phyloP scores from a whole-genome alignment of 2,797 vertebrate genomes.

The Euthynnus affinis region DNA sequence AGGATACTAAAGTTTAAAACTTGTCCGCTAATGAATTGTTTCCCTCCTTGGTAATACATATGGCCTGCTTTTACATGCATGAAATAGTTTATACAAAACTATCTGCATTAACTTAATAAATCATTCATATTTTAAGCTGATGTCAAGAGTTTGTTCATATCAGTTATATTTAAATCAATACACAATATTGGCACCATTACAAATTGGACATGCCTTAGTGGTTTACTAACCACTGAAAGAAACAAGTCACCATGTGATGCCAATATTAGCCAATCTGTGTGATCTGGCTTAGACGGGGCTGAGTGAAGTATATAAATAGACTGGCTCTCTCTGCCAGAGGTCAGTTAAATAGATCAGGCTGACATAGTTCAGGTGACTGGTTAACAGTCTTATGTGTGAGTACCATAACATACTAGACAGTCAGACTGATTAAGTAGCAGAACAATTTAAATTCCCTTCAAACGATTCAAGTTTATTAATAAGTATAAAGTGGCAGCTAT shows the following conservation, averaged over 20 bases:
- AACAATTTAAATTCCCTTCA: constrained; percentile 6
- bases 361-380: constrained; percentile 41
- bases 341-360: constrained; percentile 50
- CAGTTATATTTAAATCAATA: neutral
- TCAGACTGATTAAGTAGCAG: constrained; percentile 4
- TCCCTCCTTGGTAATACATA: neutral
- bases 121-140: neutral
- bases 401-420: neutral
- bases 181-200: constrained; percentile 19
- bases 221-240: constrained; percentile 16
- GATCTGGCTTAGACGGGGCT: constrained; percentile 33
- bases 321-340: constrained; percentile 32
- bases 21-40: neutral
- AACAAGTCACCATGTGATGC: constrained; percentile 8
- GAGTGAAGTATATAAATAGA: constrained; percentile 37
- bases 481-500: neutral
- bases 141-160: constrained; percentile 14
- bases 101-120: neutral
- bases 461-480: constrained; percentile 21
- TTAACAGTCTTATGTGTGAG: neutral
- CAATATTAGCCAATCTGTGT: constrained; percentile 33
- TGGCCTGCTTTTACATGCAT: neutral
- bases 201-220: constrained; percentile 3
- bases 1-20: constrained; percentile 8
- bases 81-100: neutral